phyloP scores from a whole-genome alignment of 2,888 invertebrate species.

The Pterostichus madidus region DNA sequence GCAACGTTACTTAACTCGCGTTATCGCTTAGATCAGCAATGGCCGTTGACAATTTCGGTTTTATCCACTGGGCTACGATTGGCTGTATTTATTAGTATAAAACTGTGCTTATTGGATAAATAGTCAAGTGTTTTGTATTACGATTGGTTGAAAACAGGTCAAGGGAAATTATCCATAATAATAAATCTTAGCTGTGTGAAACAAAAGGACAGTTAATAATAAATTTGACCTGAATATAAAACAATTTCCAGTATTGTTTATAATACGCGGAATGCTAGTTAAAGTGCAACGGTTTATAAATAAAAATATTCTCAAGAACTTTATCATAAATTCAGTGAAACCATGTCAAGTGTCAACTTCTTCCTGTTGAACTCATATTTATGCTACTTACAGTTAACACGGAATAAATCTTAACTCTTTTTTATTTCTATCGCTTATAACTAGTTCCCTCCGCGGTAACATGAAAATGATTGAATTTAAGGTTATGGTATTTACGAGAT shows the following conservation, averaged over 20 bases:
- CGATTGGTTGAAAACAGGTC: too few species aligned
- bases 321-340: constrained; percentile 31
- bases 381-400: constrained; percentile 14
- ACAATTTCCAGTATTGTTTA: constrained; percentile 30
- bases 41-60: too few species aligned
- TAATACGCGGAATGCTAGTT: neutral
- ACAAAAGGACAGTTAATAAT: neutral
- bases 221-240: neutral
- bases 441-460: neutral
- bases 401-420: constrained; percentile 8
- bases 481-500: constrained; percentile 22
- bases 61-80: too few species aligned
- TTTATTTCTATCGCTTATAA: neutral
- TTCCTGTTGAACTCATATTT: neutral
- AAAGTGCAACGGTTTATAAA: constrained; percentile 21
- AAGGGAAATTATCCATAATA: too few species aligned
- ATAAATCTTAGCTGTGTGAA: too few species aligned
- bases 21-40: too few species aligned
- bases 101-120: too few species aligned
- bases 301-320: constrained; percentile 27
- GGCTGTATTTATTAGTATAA: too few species aligned
- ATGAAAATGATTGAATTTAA: constrained; percentile 3
- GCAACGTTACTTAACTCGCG: too few species aligned
- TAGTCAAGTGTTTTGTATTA: too few species aligned
- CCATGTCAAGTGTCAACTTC: constrained; percentile 18